A percentile compares a stretch with the other conserved stretches of the same genome.
Evolutionary conservation across 2,888 invertebrate genomes (phyloP).

Genomic region (Nephrotoma appendiculata): DNA sequence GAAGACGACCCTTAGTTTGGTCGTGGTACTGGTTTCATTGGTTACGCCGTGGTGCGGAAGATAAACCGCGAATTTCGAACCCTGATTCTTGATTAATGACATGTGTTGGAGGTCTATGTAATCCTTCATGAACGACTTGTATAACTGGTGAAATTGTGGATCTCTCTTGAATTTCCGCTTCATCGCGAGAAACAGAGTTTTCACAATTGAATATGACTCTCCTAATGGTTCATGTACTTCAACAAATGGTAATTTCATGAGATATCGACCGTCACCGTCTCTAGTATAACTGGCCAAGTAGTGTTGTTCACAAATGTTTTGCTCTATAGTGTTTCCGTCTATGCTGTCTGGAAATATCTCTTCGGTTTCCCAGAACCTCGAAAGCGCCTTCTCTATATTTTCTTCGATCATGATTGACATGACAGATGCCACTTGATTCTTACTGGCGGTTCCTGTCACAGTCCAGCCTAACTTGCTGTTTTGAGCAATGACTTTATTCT

Average conservation of each 20-base stretch:
- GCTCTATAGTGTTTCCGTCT: too few relatives aligned
- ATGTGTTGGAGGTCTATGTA: neutral
- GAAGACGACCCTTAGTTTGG: too few relatives aligned
- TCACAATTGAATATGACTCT: neutral
- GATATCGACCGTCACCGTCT: neutral
- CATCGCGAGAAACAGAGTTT: neutral
- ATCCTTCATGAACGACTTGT: neutral
- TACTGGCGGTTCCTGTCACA: neutral
- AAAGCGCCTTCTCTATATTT: too few relatives aligned
- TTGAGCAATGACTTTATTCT: neutral
- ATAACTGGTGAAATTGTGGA: neutral
- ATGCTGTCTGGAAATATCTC: neutral
- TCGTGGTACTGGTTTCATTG: too few relatives aligned
- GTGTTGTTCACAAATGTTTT: neutral
- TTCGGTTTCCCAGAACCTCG: too few relatives aligned
- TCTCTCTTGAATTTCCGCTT: neutral
- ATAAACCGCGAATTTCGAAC: neutral
- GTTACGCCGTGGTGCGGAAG: neutral
- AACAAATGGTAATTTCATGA: neutral
- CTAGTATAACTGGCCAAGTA: neutral
- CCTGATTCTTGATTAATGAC: neutral
- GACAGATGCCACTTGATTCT: neutral
- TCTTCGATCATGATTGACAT: neutral
- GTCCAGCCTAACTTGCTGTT: neutral
- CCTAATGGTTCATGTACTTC: neutral